Conservation (phyloP, 2,888 invertebrate species). For the Callyntrura guangdongensis region DNA sequence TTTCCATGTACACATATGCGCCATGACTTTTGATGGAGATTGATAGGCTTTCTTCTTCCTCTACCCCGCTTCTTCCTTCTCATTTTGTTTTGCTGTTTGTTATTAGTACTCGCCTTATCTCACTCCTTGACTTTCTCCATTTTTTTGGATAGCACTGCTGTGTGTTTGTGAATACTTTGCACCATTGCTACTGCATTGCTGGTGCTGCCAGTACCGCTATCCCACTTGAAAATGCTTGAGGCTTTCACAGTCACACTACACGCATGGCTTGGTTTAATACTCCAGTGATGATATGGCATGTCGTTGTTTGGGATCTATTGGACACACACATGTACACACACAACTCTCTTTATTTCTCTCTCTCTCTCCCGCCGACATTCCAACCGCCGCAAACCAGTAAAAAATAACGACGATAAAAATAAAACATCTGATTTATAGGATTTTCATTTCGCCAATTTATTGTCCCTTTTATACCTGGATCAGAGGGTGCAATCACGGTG, state of each 20-base stretch:
- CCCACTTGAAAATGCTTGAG: constrained; percentile 56
- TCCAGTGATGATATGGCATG: not conserved
- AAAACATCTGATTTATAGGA: not conserved
- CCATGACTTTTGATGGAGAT: constrained; percentile 52
- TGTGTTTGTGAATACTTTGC: constrained; percentile 15
- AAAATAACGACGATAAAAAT: not conserved
- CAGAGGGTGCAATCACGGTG: constrained; percentile 9
- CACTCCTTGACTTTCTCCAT: not conserved
- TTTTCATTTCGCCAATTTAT: constrained; percentile 6
- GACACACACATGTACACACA: not conserved
- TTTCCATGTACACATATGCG: not conserved
- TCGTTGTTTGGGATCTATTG: not conserved
- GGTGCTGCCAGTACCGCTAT: not conserved
- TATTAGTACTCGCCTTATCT: not conserved
- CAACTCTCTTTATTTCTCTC: not conserved
- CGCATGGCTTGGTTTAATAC: not conserved
- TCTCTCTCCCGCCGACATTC: not conserved
- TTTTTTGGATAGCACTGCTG: not conserved
- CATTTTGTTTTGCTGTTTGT: not conserved
- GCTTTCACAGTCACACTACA: constrained; percentile 49
- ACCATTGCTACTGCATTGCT: constrained; percentile 19
- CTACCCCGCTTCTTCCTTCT: not conserved
- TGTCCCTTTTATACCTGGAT: constrained; percentile 4
- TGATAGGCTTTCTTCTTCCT: constrained; percentile 65
- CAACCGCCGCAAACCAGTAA: constrained; percentile 60